Evolutionary conservation across 1,140 invertebrate genomes (phyloP).

Genomic region (Physella acuta): DNA sequence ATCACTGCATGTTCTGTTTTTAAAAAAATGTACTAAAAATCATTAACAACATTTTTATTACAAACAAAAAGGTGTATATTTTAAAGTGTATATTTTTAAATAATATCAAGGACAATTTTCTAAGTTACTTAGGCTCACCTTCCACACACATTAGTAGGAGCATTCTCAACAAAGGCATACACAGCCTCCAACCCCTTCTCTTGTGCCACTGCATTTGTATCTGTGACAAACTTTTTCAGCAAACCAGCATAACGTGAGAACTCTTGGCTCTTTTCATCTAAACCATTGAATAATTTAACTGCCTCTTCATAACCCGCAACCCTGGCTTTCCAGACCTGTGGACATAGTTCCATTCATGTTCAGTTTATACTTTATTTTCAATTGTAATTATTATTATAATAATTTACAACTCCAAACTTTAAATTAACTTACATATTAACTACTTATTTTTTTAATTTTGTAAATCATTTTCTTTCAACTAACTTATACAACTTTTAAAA

Average conservation of each 20-base stretch:
- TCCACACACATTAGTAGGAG: slow-evolving; percentile 57
- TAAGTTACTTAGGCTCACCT: too few species aligned
- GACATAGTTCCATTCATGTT: too few species aligned
- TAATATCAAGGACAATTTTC: not conserved
- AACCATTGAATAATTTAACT: slow-evolving; percentile 76
- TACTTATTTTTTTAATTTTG: too few species aligned
- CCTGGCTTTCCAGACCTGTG: slow-evolving; percentile 86
- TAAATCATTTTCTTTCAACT: too few species aligned
- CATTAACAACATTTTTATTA: not conserved
- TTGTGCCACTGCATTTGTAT: slow-evolving; percentile 92
- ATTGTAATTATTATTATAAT: too few species aligned
- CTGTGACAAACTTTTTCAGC: slow-evolving; percentile 93
- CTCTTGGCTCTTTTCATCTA: slow-evolving; percentile 82
- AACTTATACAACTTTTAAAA: too few species aligned
- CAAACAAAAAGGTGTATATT: too few species aligned
- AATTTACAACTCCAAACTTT: too few species aligned
- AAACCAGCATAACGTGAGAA: slow-evolving; percentile 87
- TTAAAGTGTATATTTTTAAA: not conserved
- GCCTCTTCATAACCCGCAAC: slow-evolving; percentile 92
- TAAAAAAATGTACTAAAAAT: too few species aligned
- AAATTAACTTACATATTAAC: too few species aligned
- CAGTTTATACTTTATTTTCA: too few species aligned
- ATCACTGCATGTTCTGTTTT: slow-evolving; percentile 78
- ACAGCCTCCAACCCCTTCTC: slow-evolving; percentile 94
- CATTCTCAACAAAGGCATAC: slow-evolving; percentile 86